A percentile compares a stretch with the other conserved stretches of the same genome.
These are phyloP conservation scores for Ormyrus labotus DNA, from an alignment of 2,888 invertebrate species.

Conservation along the genomic window DNA sequence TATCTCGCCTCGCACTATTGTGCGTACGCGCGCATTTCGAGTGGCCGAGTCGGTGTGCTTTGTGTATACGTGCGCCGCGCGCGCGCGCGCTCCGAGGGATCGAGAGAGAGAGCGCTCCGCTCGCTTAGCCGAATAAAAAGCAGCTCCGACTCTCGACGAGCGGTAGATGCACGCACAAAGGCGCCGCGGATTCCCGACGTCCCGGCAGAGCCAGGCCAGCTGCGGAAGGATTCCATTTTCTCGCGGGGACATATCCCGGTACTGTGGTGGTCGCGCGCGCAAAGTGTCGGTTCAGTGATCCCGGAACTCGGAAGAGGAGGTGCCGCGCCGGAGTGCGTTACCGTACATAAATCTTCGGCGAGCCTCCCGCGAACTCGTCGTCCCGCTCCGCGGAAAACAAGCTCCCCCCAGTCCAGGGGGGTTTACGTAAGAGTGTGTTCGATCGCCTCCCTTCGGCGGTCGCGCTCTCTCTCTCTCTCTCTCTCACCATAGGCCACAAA, in stretches of 20 bases:
- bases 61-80: not conserved
- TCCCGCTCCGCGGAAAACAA: too few species aligned
- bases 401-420: not conserved
- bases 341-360: not conserved
- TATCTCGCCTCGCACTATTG: not conserved
- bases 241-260: not conserved
- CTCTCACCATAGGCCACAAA: too few species aligned
- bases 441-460: not conserved
- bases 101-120: not conserved
- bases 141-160: not conserved
- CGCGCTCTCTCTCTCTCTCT: not conserved
- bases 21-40: not conserved
- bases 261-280: too few species aligned
- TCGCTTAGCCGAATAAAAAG: not conserved
- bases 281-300: too few species aligned
- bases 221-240: conserved; percentile 15
- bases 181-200: too few species aligned
- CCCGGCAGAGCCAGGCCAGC: too few species aligned
- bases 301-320: too few species aligned
- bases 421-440: conserved; percentile 16
- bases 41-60: not conserved
- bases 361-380: not conserved
- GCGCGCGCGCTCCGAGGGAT: not conserved
- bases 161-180: not conserved
- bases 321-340: not conserved